Base-by-base conservation (phyloP, 2,888 invertebrate species). In the Drosophila infuscata region DNA sequence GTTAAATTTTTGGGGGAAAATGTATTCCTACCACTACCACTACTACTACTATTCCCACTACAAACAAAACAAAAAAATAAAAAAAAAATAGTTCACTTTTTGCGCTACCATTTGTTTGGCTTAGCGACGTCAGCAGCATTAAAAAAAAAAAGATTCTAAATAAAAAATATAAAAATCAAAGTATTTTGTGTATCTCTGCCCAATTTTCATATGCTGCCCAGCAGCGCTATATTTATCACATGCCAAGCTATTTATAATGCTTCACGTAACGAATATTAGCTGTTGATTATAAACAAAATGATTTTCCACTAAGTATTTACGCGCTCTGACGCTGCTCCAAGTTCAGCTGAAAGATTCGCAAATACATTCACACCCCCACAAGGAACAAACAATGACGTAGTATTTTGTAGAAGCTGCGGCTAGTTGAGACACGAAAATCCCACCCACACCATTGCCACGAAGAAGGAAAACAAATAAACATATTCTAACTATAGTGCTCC, bases 221-320 rank as follows among this genome's bases (percentile, higher is more conserved):
- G 54, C 38, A 29, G 29, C 8, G 51, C 85, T 90, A 85, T 86
- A 62, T 88, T 83, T 85, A 88, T 63, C 71, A 36, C 41, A 48
- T 56, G 38, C 43, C 38, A 25, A 25, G 70, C 89, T 85, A 85
- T 90, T 85, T 83, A 64, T 89, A 89, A 63, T 52, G 57, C 66
- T 90, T 74, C 81, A 88, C 85, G 85, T 83, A 85, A 85, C 84
- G 73, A 81, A 70, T 82, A 85, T 89, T 88, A 74, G 81, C 74
- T 74, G 38, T 68, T 81, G 79, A 90, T 81, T 83, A 88, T 83
- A 85, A 88, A 89, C 84, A 89, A 81, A 66, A 72, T 70, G 64
- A 32, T 75, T 75, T 82, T 63, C 58, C 67, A 49, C 62, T 74
- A 78, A 65, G 61, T 84, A 83, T 78, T 87, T 73, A 87, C 71